These are phyloP conservation scores for Mastigias papua DNA, from an alignment of 30 jellyfish, hydroid and myxozoan genomes.

Conservation along the genomic window DNA sequence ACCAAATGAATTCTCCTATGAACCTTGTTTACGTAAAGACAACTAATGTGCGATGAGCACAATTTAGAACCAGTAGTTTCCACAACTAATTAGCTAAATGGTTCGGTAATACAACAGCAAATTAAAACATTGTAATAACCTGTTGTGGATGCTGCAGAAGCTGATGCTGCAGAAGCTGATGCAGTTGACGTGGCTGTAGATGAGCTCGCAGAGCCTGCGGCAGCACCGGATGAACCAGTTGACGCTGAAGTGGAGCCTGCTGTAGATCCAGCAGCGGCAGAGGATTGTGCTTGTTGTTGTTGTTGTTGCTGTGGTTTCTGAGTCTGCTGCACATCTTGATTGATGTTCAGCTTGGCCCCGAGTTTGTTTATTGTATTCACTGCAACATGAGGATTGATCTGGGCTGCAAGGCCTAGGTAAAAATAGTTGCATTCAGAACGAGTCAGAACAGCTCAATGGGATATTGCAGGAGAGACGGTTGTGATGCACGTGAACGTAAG, in stretches of 20 bases:
- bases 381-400: conserved; percentile 60
- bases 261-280: conserved; percentile 22
- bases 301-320: conserved; percentile 13
- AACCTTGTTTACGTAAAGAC: no score
- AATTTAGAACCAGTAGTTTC: no score
- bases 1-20: no score
- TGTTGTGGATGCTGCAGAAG: conserved; percentile 12
- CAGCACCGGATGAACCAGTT: conserved; percentile 23
- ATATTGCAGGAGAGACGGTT: no score
- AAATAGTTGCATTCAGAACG: not conserved
- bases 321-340: conserved; percentile 31
- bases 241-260: conserved; percentile 28
- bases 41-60: no score
- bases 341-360: conserved; percentile 57
- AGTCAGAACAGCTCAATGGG: no score
- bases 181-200: conserved; percentile 46
- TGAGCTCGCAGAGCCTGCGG: conserved; percentile 33
- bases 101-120: no score
- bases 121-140: not conserved
- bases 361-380: conserved; percentile 43
- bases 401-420: conserved; percentile 54
- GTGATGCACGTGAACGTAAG: no score
- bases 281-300: conserved; percentile 14
- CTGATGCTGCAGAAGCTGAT: conserved; percentile 37
- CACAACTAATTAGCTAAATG: no score